phyloP scores from a whole-genome alignment of 2,888 invertebrate species.

The Pogonocherus hispidulus region DNA sequence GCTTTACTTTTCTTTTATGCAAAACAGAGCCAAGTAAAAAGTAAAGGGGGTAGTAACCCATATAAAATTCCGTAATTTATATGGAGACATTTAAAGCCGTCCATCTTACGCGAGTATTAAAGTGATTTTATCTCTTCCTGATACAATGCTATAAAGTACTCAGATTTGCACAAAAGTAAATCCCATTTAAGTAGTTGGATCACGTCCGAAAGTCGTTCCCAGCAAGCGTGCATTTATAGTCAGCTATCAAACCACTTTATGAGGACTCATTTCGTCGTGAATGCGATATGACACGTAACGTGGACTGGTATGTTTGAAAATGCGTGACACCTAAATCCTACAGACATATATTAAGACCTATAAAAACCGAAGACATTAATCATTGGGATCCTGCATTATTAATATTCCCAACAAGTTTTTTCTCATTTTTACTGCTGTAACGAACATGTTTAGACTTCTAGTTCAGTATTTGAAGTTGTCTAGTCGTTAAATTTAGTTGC shows the following conservation, averaged over 20 bases:
- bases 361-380: conserved; percentile 3
- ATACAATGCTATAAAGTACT: conserved; percentile 43
- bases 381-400: not conserved
- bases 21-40: not conserved
- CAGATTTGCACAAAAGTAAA: conserved; percentile 50
- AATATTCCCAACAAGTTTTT: not conserved
- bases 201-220: conserved; percentile 54
- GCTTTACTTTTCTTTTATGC: conserved; percentile 2
- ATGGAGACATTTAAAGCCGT: conserved; percentile 18
- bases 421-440: not conserved
- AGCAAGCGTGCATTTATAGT: conserved; percentile 53
- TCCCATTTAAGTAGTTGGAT: conserved; percentile 52
- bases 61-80: conserved; percentile 24
- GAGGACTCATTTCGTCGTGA: conserved; percentile 51
- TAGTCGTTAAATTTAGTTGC: too few species aligned
- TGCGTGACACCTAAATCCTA: not conserved
- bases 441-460: too few species aligned
- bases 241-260: conserved; percentile 54
- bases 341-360: not conserved
- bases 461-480: too few species aligned
- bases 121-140: conserved; percentile 37
- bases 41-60: not conserved
- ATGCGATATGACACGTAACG: conserved; percentile 53
- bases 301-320: conserved; percentile 25
- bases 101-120: conserved; percentile 26